Evolutionary conservation across 37 sponge, comb jelly and placozoan genomes (phyloP), one percentile per base, ranked within the genome.

Genomic region (Spongilla lacustris): DNA sequence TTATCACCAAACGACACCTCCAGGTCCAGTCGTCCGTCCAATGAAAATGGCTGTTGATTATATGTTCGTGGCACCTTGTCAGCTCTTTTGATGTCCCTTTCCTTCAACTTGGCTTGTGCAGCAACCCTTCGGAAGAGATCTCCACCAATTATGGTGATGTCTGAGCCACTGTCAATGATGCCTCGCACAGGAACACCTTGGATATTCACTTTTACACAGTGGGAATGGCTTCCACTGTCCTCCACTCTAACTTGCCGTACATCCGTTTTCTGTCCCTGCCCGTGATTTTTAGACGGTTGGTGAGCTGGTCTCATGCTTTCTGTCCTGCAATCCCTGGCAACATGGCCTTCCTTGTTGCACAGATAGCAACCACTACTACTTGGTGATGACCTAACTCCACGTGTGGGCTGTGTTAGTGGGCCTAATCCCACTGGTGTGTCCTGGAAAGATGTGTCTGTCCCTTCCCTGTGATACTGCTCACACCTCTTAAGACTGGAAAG

Each of bases 21-120:
- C 22, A 89, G 46, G 71, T 77, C 79, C 66, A 89, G 68, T 25
- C 66, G 79, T 28, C 89, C 89, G 46, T 89, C 85, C 50, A 89
- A 48, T 13, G 23, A 29, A 73, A 89, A 89, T 22, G 79, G 74
- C 22, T 70, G 69, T 76, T 36, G 50, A 49, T 78, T 34, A 35
- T 83, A 89, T 19, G 84, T 78, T 0, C 46, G 12, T n/a, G 89
- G 79, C 13, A 46, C 50, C 66, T 83, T 84, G 76, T 88, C 83
- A 6, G 83, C 8, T 36, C 73, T 80, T 41, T 50, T 79, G 28
- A 87, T 23, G 33, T 80, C 48, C 80, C 29, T 38, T 35, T 66
- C 26, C 82, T 82, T 82, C 36, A 69, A n/a, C 70, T 24, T 13
- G 17, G 84, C 84, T 22, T 33, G 23, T 10, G 75, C 35, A 73